These are phyloP conservation scores for Alaudala cheleensis DNA, from an alignment of 2,113 vertebrate genomes.

Conservation along the genomic window DNA sequence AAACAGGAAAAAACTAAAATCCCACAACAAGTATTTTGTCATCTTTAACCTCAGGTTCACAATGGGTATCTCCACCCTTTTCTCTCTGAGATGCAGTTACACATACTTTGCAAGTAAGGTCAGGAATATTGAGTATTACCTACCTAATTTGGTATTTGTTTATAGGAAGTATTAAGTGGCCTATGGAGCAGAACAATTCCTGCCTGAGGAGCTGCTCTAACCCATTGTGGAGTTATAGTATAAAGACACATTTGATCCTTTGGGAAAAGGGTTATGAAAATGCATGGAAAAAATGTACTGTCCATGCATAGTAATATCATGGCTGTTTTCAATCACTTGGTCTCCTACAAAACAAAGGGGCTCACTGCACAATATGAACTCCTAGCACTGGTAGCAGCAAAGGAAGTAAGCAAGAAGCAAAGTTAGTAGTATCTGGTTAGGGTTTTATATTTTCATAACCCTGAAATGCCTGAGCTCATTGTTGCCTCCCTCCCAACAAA, in stretches of 20 bases:
- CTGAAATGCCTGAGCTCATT: background rate
- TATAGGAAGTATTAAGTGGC: slow-evolving; percentile 38
- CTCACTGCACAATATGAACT: background rate
- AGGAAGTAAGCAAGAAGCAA: background rate
- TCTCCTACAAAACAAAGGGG: slow-evolving; percentile 30
- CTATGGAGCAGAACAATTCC: slow-evolving; percentile 43
- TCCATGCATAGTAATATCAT: background rate
- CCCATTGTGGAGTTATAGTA: slow-evolving; percentile 50
- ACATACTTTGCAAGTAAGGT: background rate
- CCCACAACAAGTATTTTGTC: background rate
- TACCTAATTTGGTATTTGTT: slow-evolving; percentile 23
- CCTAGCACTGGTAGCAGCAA: background rate
- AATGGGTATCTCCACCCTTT: background rate
- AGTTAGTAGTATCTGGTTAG: background rate
- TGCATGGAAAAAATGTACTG: slow-evolving; percentile 55
- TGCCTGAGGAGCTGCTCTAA: background rate
- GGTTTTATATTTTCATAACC: background rate
- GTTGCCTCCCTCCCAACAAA: background rate
- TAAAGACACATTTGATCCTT: slow-evolving; percentile 40
- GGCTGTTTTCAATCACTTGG: slow-evolving; percentile 59
- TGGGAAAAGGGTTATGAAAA: slow-evolving; percentile 61
- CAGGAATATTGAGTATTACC: background rate
- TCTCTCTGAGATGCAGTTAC: background rate
- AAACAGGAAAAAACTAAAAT: background rate
- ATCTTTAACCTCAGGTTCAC: background rate